Conservation (phyloP, 1,140 invertebrate genomes). For the Laupala kohalensis region DNA sequence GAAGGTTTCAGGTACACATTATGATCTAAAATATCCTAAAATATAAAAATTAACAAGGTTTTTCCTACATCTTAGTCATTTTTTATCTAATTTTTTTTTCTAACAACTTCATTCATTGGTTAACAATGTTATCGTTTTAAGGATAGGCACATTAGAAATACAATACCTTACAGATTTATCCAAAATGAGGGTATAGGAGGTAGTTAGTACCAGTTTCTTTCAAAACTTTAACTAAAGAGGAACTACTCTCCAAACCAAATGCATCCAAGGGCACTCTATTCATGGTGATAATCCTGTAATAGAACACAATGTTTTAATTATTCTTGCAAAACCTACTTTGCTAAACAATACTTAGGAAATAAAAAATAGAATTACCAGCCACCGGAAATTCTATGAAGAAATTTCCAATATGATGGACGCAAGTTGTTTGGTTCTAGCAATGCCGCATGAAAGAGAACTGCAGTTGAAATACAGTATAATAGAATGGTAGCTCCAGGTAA, state of each 20-base stretch:
- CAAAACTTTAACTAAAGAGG: constrained; percentile 31
- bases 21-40: no score
- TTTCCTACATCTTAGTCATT: no score
- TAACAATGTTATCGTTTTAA: no score
- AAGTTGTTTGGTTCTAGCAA: constrained; percentile 65
- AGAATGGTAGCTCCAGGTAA: constrained; percentile 48
- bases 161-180: not conserved
- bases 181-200: not conserved
- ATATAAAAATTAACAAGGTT: no score
- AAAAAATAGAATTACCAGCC: constrained; percentile 41
- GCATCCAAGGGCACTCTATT: constrained; percentile 37
- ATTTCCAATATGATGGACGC: constrained; percentile 72
- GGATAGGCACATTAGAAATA: not conserved
- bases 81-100: no score
- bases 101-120: no score
- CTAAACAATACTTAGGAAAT: not conserved
- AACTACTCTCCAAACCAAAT: constrained; percentile 38
- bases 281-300: constrained; percentile 37
- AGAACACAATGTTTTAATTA: not conserved
- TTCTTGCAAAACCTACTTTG: not conserved
- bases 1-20: no score
- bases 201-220: constrained; percentile 24
- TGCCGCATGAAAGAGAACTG: constrained; percentile 65
- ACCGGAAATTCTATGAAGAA: constrained; percentile 59
- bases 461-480: constrained; percentile 66